Evolutionary conservation across 2,888 invertebrate genomes (phyloP), one percentile per base, ranked within the genome.

Genomic region (Papilio protenor): DNA sequence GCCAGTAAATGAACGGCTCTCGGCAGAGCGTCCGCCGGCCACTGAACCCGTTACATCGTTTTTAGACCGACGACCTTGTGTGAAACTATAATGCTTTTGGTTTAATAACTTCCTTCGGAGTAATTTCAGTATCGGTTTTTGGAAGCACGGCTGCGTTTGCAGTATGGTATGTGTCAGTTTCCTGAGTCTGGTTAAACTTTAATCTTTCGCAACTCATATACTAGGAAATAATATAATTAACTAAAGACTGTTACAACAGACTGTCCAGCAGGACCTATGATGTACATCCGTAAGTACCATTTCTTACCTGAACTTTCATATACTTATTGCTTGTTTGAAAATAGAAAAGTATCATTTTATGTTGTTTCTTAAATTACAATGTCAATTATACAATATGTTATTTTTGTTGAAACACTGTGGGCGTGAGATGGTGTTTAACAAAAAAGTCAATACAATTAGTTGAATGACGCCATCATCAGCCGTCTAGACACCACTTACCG

Each of bases 31-130:
- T 81, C 82, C 88, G 85, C 86, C 91, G 92, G 92, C 80, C 94
- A 87, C 88, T 91, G 93, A 93, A 93, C 94, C 90, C 93, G 91
- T 88, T 89, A 90, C 84, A 88, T 88, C 89, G 88, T 91, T 92
- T 91, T 92, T 90, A 90, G 93, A 93, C 85, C 92, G 88, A 89
- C 89, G 92, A 92, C 92, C 92, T 93, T 92, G 91, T 86, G 85
- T 81, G 83, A 80, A 83, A 80, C 82, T 82, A 85, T 84, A 83
- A 81, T 84, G 78, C 79, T 78, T 83, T 77, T 77, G 81, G 73
- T 82, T 73, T 77, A 77, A 77, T 75, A 71, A 77, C 76, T 76
- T 78, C 77, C 78, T 78, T 76, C 40, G 47, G 64, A 71, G 70
- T 78, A 57, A 59, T 69, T 69, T 75, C 61, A 71, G 40, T 77